phyloP scores from a whole-genome alignment of 2,113 vertebrate species.

The Gymnorhina tibicen region DNA sequence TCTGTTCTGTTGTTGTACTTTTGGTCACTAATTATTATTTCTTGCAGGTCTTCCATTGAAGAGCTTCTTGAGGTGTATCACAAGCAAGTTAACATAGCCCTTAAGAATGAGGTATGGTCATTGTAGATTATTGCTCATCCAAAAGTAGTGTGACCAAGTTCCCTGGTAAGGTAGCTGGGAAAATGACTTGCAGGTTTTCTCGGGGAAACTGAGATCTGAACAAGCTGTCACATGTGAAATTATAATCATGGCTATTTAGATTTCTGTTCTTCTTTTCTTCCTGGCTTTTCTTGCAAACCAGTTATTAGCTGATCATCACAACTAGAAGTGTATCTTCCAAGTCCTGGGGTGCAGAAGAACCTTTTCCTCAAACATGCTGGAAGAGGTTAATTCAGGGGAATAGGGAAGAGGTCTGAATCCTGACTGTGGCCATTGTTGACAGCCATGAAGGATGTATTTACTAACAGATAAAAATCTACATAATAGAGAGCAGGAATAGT shows the following conservation, averaged over 20 bases:
- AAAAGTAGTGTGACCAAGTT: neutral
- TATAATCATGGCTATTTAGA: neutral
- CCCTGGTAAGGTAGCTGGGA: neutral
- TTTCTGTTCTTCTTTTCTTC: neutral
- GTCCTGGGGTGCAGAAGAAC: neutral
- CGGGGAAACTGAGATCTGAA: neutral
- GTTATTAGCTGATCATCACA: neutral
- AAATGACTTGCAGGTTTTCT: neutral
- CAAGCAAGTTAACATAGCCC: constrained; percentile 81
- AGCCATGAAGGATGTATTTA: neutral
- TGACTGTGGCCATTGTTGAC: neutral
- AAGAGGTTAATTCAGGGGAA: neutral
- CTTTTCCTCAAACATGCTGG: neutral
- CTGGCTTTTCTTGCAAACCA: neutral
- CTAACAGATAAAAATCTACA: neutral
- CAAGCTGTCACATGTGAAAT: neutral
- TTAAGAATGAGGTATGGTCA: constrained; percentile 84
- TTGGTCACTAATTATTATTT: neutral
- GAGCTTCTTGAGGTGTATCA: constrained; percentile 88
- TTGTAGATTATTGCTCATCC: neutral
- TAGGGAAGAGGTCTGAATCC: neutral
- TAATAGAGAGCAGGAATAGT: neutral
- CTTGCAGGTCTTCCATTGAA: constrained; percentile 82
- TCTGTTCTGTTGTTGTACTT: neutral
- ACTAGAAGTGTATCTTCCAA: neutral